A percentile compares a stretch with the other conserved stretches of the same genome.
Conservation (phyloP, 1,140 invertebrate genomes). For the Drosophila kanapiae region DNA sequence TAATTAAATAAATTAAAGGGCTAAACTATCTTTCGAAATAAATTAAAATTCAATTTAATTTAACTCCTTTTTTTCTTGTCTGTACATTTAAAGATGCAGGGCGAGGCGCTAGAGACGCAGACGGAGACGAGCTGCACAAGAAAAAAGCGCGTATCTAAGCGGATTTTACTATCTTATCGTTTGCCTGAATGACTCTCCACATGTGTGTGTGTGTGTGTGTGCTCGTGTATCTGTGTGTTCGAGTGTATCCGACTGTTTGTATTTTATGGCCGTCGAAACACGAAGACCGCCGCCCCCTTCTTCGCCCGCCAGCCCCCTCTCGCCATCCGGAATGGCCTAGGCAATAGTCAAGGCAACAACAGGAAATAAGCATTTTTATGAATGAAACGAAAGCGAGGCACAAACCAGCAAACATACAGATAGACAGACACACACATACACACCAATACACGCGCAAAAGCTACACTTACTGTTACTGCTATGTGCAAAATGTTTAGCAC, state of each 20-base stretch:
- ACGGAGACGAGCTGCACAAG: slow-evolving; percentile 10
- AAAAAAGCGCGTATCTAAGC: slow-evolving; percentile 78
- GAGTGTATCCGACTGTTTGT: slow-evolving; percentile 35
- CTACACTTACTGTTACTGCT: slow-evolving; percentile 53
- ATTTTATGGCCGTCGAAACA: slow-evolving; percentile 77
- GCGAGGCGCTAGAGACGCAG: neutral
- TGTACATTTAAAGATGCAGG: slow-evolving; percentile 4
- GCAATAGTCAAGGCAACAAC: slow-evolving; percentile 66
- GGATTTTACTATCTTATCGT: slow-evolving; percentile 83
- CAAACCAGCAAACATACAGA: slow-evolving; percentile 35
- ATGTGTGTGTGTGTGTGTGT: slow-evolving; percentile 14
- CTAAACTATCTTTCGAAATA: too few relatives aligned
- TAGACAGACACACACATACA: slow-evolving; percentile 15
- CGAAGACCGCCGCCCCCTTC: slow-evolving; percentile 37
- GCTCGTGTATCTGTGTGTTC: slow-evolving; percentile 5
- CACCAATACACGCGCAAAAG: neutral
- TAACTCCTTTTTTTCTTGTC: neutral
- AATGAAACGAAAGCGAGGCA: slow-evolving; percentile 75
- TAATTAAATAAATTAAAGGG: too few relatives aligned
- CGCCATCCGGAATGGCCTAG: slow-evolving; percentile 19
- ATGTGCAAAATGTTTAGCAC: slow-evolving; percentile 62
- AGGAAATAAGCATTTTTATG: slow-evolving; percentile 83
- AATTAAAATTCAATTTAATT: too few relatives aligned
- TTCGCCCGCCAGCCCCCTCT: slow-evolving; percentile 30
- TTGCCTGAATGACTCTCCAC: slow-evolving; percentile 63